Percentiles rank a stretch among this genome's conserved stretches.
Conservation (phyloP, 2,797 vertebrate species). For the Lerista edwardsae region DNA sequence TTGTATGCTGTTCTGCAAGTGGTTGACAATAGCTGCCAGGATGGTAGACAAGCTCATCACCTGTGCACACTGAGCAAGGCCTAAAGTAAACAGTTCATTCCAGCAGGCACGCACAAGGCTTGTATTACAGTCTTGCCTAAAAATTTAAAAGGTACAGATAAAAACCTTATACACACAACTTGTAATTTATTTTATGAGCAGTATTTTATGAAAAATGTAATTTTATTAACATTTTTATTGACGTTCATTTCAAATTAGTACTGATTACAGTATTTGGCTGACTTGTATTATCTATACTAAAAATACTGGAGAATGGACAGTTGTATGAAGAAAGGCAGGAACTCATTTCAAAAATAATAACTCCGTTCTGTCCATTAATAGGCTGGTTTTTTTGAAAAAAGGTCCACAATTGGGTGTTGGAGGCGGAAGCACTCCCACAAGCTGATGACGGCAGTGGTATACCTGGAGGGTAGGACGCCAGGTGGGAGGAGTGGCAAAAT, state of each 20-base stretch:
- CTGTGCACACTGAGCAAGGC: slow-evolving; percentile 94
- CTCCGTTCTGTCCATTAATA: no score
- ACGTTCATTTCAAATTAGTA: neutral
- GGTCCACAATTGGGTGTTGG: no score
- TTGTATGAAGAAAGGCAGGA: no score
- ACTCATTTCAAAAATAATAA: neutral
- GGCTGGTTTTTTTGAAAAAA: no score
- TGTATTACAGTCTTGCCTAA: slow-evolving; percentile 95
- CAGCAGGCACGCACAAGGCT: slow-evolving; percentile 95
- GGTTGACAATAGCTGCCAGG: slow-evolving; percentile 94
- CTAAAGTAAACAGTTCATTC: slow-evolving; percentile 97
- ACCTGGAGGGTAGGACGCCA: no score
- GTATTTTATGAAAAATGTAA: neutral
- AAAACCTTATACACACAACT: neutral
- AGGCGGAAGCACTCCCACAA: no score
- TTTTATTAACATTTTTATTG: neutral
- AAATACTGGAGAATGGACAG: neutral
- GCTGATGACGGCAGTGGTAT: no score
- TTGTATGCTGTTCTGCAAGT: slow-evolving; percentile 95
- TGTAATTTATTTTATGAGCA: neutral
- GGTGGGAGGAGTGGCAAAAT: no score
- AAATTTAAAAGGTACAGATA: slow-evolving; percentile 29
- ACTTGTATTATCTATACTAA: neutral
- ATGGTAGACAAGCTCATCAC: slow-evolving; percentile 98
- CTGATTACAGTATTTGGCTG: neutral